phyloP scores from a whole-genome alignment of 2,888 invertebrate species.

The Ornithoptera priamus region DNA sequence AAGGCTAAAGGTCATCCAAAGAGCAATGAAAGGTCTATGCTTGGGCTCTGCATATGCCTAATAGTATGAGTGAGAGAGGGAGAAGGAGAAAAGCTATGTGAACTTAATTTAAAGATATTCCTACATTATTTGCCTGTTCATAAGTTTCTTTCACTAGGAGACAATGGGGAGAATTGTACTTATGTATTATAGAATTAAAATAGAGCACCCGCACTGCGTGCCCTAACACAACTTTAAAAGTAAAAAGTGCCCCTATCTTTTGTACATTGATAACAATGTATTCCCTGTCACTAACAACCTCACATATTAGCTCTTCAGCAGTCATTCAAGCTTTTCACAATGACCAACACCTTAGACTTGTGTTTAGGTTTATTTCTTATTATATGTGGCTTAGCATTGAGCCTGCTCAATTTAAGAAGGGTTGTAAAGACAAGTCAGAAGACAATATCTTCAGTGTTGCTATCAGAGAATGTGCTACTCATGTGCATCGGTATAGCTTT shows the following conservation, averaged over 20 bases:
- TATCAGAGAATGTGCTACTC: conserved; percentile 68
- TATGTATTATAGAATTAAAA: no score
- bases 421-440: conserved; percentile 46
- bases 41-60: no score
- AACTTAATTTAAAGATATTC: no score
- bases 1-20: no score
- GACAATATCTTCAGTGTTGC: conserved; percentile 52
- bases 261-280: conserved; percentile 52
- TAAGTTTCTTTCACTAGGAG: no score
- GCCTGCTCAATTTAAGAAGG: conserved; percentile 61
- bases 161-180: no score
- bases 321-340: conserved; percentile 39
- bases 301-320: conserved; percentile 42
- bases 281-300: conserved; percentile 39
- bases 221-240: not conserved
- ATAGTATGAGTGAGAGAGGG: no score
- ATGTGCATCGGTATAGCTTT: conserved; percentile 67
- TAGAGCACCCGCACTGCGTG: no score
- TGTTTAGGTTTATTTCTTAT: conserved; percentile 65
- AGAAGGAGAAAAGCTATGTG: no score
- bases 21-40: no score
- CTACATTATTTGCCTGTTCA: no score
- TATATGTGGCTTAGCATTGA: conserved; percentile 58
- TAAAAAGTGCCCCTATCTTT: conserved; percentile 66
- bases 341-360: conserved; percentile 57